Evolutionary conservation across 1,140 invertebrate species (phyloP).

Genomic region (Popillia japonica): DNA sequence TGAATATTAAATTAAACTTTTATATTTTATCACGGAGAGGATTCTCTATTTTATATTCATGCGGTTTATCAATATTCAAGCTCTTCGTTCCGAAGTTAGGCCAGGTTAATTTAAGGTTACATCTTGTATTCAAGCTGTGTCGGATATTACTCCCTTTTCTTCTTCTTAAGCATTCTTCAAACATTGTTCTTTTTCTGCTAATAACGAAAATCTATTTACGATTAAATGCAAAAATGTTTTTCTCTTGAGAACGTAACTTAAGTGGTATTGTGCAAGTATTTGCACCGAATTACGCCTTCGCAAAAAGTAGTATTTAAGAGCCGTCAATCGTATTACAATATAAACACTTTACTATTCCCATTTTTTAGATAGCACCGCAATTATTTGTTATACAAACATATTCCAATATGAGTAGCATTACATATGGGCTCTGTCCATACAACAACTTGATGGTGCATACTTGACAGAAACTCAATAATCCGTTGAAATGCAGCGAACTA

Average conservation of each 20-base stretch:
- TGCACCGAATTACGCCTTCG: too few species aligned
- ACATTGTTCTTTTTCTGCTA: conserved; percentile 25
- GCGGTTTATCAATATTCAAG: conserved; percentile 35
- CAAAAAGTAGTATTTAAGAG: too few species aligned
- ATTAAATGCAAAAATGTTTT: conserved; percentile 9
- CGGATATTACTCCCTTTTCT: conserved; percentile 17
- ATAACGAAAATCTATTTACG: conserved; percentile 26
- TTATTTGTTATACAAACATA: too few species aligned
- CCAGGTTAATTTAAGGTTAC: conserved; percentile 34
- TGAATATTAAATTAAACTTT: conserved; percentile 33
- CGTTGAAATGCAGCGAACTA: too few species aligned
- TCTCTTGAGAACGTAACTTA: background rate
- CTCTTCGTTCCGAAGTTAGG: conserved; percentile 23
- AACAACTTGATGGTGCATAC: too few species aligned
- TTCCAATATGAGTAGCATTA: too few species aligned
- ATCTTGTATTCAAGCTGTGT: conserved; percentile 17
- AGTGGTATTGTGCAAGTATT: background rate
- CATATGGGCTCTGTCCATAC: too few species aligned
- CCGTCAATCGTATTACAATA: too few species aligned
- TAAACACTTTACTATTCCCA: too few species aligned
- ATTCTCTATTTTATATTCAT: conserved; percentile 35
- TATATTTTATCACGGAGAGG: conserved; percentile 16
- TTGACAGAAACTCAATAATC: too few species aligned
- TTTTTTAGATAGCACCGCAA: too few species aligned
- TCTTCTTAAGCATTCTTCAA: conserved; percentile 18